phyloP scores from a whole-genome alignment of 2,797 vertebrate species.

The Danio tinwini region DNA sequence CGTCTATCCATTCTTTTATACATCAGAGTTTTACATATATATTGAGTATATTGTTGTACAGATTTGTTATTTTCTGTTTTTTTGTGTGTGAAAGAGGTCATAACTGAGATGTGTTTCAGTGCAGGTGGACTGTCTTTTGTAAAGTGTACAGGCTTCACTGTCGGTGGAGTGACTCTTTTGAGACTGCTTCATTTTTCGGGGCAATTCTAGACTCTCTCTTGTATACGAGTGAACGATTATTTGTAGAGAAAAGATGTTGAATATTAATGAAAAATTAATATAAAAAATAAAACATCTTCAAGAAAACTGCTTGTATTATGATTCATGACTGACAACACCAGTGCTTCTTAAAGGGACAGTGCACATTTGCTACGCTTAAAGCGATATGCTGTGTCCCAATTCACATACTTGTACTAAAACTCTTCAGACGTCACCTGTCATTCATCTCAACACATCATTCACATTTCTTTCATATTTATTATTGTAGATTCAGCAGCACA shows the following conservation, averaged over 20 bases:
- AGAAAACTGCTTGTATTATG: neutral
- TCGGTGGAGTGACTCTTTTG: constrained; percentile 69
- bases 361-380: too few species aligned
- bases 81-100: neutral
- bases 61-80: neutral
- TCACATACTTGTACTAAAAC: too few species aligned
- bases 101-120: neutral
- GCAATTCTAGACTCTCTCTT: constrained; percentile 62
- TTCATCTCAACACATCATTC: too few species aligned
- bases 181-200: constrained; percentile 79
- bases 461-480: too few species aligned
- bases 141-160: constrained; percentile 71
- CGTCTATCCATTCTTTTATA: neutral
- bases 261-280: constrained; percentile 33
- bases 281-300: constrained; percentile 43
- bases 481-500: too few species aligned
- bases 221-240: constrained; percentile 55
- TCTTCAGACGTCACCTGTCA: too few species aligned
- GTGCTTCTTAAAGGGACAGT: too few species aligned
- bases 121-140: constrained; percentile 38
- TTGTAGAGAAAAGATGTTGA: constrained; percentile 64
- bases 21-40: neutral
- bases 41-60: constrained; percentile 2
- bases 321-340: neutral
- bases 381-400: too few species aligned